These are phyloP conservation scores for Palloptera scutellata DNA, from an alignment of 2,888 invertebrate species.

Conservation along the genomic window DNA sequence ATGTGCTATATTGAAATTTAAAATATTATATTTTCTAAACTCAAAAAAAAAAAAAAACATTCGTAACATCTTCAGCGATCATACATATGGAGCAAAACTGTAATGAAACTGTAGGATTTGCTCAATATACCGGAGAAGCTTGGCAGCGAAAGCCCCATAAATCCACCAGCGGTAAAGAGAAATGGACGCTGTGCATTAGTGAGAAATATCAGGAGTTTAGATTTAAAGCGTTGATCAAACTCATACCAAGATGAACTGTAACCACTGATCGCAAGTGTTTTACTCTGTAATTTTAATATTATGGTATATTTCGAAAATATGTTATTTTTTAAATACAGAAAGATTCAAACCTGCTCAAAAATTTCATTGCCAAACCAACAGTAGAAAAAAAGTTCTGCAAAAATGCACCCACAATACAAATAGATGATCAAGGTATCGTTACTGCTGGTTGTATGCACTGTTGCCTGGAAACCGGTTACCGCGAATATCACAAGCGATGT, in stretches of 20 bases:
- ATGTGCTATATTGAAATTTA: too few species aligned
- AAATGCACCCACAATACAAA: slow-evolving; percentile 47
- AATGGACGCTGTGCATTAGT: slow-evolving; percentile 46
- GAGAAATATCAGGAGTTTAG: slow-evolving; percentile 46
- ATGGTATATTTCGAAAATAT: background rate
- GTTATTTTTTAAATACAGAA: background rate
- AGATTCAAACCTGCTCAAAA: slow-evolving; percentile 44
- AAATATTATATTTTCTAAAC: too few species aligned
- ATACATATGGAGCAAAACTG: slow-evolving; percentile 49
- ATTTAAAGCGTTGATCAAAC: slow-evolving; percentile 43
- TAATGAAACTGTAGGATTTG: slow-evolving; percentile 51
- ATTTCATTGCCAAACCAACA: slow-evolving; percentile 55
- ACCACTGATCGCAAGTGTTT: slow-evolving; percentile 45
- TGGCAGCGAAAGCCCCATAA: slow-evolving; percentile 46
- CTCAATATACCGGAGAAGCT: slow-evolving; percentile 50
- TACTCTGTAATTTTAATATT: slow-evolving; percentile 42
- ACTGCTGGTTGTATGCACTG: slow-evolving; percentile 42
- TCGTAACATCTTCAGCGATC: slow-evolving; percentile 26
- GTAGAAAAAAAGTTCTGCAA: slow-evolving; percentile 49
- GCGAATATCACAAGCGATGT: slow-evolving; percentile 48
- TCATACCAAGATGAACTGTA: slow-evolving; percentile 49
- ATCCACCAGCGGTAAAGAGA: slow-evolving; percentile 50
- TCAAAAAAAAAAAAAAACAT: background rate
- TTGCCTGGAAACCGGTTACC: slow-evolving; percentile 50
- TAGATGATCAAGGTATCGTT: slow-evolving; percentile 47